Percentiles rank a stretch among this genome's conserved stretches.
Conservation (phyloP, 2,797 vertebrate genomes). For the Diplodus puntazzo region DNA sequence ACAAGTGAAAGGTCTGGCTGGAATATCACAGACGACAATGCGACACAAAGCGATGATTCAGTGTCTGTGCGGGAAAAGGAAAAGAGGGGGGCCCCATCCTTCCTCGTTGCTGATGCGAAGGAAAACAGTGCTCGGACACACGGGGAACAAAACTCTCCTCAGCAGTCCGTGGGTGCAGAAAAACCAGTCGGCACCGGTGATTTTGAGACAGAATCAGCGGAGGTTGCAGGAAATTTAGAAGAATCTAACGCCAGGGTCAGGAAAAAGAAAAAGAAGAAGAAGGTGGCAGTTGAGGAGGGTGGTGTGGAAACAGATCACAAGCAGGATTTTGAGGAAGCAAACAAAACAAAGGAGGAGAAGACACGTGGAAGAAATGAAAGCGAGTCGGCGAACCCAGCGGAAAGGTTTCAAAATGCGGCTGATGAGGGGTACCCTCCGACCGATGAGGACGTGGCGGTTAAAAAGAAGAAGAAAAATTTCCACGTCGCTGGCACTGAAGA, state of each 20-base stretch:
- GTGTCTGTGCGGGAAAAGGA: slow-evolving; percentile 47
- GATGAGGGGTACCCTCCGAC: too few relatives aligned
- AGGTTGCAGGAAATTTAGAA: neutral
- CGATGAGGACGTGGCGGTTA: neutral
- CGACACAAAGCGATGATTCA: slow-evolving; percentile 8
- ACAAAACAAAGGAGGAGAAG: neutral
- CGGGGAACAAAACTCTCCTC: neutral
- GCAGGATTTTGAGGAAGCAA: slow-evolving; percentile 10
- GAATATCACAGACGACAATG: neutral
- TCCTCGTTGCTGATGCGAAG: slow-evolving; percentile 65
- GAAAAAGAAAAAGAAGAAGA: slow-evolving; percentile 56
- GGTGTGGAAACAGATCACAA: neutral
- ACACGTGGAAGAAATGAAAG: neutral
- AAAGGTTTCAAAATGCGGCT: too few relatives aligned
- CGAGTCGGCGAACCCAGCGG: too few relatives aligned
- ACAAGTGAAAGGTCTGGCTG: neutral
- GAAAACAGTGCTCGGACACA: slow-evolving; percentile 35
- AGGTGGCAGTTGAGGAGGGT: neutral
- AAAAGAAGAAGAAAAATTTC: slow-evolving; percentile 19
- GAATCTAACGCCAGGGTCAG: neutral
- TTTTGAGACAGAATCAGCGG: slow-evolving; percentile 33
- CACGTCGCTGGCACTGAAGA: neutral
- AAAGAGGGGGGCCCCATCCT: slow-evolving; percentile 53
- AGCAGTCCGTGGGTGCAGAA: neutral
- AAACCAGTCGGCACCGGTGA: slow-evolving; percentile 6